A percentile compares a stretch with the other conserved stretches of the same genome.
These are phyloP conservation scores for Drosophila limbata DNA, from an alignment of 2,888 invertebrate species.

Conservation along the genomic window DNA sequence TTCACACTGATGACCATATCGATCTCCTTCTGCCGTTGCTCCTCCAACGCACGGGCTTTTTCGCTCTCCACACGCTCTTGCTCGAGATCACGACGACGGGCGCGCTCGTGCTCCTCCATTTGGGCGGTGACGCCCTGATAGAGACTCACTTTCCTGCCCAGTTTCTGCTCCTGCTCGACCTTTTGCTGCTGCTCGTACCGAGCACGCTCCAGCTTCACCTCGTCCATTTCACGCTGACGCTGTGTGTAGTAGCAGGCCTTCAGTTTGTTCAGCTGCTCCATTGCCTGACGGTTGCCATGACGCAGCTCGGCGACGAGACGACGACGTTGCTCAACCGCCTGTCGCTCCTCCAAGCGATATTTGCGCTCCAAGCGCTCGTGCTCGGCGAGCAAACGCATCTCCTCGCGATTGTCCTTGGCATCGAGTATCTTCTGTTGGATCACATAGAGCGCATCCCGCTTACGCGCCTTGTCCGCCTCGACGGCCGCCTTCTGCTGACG, in stretches of 20 bases:
- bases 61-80: conserved; percentile 46
- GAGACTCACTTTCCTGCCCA: conserved; percentile 40
- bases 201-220: conserved; percentile 38
- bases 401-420: conserved; percentile 64
- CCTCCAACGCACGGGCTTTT: conserved; percentile 22
- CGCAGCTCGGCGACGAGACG: conserved; percentile 54
- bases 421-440: conserved; percentile 69
- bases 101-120: conserved; percentile 64
- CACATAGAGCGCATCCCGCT: conserved; percentile 47
- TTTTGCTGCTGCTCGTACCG: conserved; percentile 41
- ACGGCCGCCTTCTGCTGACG: conserved; percentile 43
- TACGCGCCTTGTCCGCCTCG: conserved; percentile 43
- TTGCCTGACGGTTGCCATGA: conserved; percentile 49
- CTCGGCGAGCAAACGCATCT: conserved; percentile 68
- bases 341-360: conserved; percentile 63
- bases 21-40: conserved; percentile 60
- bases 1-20: conserved; percentile 70
- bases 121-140: conserved; percentile 58
- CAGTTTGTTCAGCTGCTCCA: conserved; percentile 43
- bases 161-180: conserved; percentile 38
- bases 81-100: conserved; percentile 58
- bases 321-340: conserved; percentile 46
- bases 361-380: conserved; percentile 67
- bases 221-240: conserved; percentile 51
- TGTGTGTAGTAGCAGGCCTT: conserved; percentile 63